Percentiles rank a stretch among this genome's conserved stretches.
Conservation (phyloP, 53 echinoderm and acorn worm species). For the Echinarachnius parma region DNA sequence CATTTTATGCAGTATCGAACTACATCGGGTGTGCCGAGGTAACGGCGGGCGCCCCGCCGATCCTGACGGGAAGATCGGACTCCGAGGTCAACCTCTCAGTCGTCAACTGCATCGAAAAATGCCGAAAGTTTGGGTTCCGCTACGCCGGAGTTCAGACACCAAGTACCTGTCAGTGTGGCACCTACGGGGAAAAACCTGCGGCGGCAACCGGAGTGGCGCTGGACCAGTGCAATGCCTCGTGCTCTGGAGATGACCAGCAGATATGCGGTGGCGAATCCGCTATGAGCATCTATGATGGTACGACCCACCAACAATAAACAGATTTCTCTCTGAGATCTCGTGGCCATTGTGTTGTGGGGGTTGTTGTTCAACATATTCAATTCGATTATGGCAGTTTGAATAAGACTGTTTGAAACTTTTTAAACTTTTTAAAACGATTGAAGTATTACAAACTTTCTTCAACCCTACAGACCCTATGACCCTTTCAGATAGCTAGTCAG, state of each 20-base stretch:
- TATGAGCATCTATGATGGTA: conserved; percentile 64
- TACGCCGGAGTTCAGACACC: conserved; percentile 49
- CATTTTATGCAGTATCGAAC: conserved; percentile 21
- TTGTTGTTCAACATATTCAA: too few relatives aligned
- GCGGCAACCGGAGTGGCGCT: not conserved
- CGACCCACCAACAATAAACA: too few relatives aligned
- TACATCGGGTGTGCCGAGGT: conserved; percentile 28
- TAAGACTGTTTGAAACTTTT: too few relatives aligned
- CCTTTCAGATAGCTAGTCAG: too few relatives aligned
- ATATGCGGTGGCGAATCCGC: conserved; percentile 35
- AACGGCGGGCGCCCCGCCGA: not conserved
- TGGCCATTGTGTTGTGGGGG: too few relatives aligned
- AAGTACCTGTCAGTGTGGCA: conserved; percentile 50
- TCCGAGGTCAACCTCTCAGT: conserved; percentile 2
- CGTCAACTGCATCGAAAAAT: conserved; percentile 25
- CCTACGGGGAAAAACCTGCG: conserved; percentile 41
- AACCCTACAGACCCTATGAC: too few relatives aligned
- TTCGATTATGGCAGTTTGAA: too few relatives aligned
- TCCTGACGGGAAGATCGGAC: conserved; percentile 29
- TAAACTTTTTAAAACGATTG: too few relatives aligned
- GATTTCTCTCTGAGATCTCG: too few relatives aligned
- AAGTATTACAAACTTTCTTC: too few relatives aligned
- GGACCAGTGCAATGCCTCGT: conserved; percentile 36
- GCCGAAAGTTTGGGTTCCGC: conserved; percentile 57
- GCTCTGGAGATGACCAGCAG: conserved; percentile 44